These are phyloP conservation scores for Drosophila mettleri DNA, from an alignment of 2,888 invertebrate species.

Conservation along the genomic window DNA sequence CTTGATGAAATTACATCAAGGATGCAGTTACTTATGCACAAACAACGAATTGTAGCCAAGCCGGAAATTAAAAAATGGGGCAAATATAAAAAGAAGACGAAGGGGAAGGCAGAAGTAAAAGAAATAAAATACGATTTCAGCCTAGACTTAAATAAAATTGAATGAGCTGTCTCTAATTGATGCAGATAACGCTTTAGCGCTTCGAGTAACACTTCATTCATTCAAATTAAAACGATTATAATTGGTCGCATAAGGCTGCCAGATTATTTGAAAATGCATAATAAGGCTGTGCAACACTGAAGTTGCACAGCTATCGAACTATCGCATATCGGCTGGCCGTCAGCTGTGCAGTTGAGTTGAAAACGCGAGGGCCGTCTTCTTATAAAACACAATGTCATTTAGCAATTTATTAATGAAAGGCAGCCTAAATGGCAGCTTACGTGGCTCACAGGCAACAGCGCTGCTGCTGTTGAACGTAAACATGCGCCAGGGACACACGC, in stretches of 20 bases:
- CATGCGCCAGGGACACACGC: slow-evolving; percentile 86
- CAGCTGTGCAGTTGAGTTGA: slow-evolving; percentile 40
- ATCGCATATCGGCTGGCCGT: slow-evolving; percentile 18
- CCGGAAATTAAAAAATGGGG: slow-evolving; percentile 1
- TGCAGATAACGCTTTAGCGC: background rate
- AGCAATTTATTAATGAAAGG: slow-evolving; percentile 78
- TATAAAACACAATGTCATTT: slow-evolving; percentile 77
- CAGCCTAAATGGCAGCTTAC: slow-evolving; percentile 55
- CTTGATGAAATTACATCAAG: background rate
- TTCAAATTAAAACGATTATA: background rate
- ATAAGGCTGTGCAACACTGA: slow-evolving; percentile 10
- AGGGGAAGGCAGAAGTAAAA: too few species aligned
- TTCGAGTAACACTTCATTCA: background rate
- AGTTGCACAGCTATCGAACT: background rate
- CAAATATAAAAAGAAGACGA: background rate
- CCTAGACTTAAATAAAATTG: background rate
- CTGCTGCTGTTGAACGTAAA: slow-evolving; percentile 40
- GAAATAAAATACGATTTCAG: background rate
- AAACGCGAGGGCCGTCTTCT: slow-evolving; percentile 53
- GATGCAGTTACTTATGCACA: background rate
- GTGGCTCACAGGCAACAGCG: slow-evolving; percentile 41
- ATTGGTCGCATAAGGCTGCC: slow-evolving; percentile 10
- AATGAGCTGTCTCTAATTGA: background rate
- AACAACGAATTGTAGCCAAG: background rate
- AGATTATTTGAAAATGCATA: background rate